These are phyloP conservation scores for Drosophila leonis DNA, from an alignment of 2,888 invertebrate species.

Conservation along the genomic window DNA sequence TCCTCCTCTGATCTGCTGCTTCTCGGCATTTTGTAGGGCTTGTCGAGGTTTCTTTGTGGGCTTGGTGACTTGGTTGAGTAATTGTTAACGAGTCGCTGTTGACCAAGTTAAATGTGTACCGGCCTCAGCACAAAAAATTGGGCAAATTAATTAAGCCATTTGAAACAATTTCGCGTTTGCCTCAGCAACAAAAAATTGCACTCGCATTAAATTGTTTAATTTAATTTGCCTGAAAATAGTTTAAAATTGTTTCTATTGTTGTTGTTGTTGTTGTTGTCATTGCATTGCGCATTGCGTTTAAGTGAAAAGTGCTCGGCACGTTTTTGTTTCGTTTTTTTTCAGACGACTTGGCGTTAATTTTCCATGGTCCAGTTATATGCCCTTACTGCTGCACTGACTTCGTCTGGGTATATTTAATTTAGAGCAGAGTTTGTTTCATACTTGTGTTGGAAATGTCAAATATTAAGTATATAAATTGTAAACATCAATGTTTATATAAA, in stretches of 20 bases:
- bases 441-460: too few species aligned
- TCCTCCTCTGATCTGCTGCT: constrained; percentile 9
- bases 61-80: constrained; percentile 60
- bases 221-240: constrained; percentile 70
- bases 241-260: constrained; percentile 46
- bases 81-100: constrained; percentile 64
- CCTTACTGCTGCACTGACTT: not conserved
- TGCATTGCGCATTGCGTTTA: constrained; percentile 55
- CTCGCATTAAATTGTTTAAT: constrained; percentile 76
- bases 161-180: constrained; percentile 69
- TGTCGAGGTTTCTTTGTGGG: constrained; percentile 57
- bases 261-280: constrained; percentile 48
- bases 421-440: not conserved
- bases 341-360: constrained; percentile 46
- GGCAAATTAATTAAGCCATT: constrained; percentile 80
- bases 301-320: constrained; percentile 62
- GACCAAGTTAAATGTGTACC: constrained; percentile 62
- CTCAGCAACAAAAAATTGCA: constrained; percentile 58
- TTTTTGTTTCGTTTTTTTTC: constrained; percentile 32
- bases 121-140: constrained; percentile 61
- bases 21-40: constrained; percentile 52
- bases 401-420: not conserved
- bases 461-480: too few species aligned
- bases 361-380: constrained; percentile 36
- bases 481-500: too few species aligned